Base-by-base conservation (phyloP, 2,888 invertebrate genomes). In the Hypercompe scribonia region DNA sequence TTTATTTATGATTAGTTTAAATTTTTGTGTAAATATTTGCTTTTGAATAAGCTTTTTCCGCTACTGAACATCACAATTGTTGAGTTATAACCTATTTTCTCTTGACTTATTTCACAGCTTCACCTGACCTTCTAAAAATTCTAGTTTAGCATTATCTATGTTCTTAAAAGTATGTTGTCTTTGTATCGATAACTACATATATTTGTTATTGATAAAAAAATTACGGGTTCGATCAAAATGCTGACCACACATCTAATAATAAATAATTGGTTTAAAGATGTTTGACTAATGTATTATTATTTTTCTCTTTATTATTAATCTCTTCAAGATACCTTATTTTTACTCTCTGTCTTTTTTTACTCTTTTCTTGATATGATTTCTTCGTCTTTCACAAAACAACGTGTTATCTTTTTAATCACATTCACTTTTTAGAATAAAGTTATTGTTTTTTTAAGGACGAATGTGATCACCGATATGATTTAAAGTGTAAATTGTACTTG, bases 381-480 rank as follows among this genome's bases (percentile, higher is more conserved):
- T 28, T 58, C 42, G 10, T 39, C 28, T 39, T 65, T 65, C 65
- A 28, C n/a, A 68, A 36, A 36, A 13, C 54, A 36, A 24, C 33
- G 54, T 67, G 24, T 10, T 36, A 31, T 63, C 67, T 65, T 69
- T 65, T 74, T 42, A 33, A 54, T 71, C 71, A 71, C 74, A 74
- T 66, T 70, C 67, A 70, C 66, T 28, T 64, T 67, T 75, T 72
- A 72, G 72, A 67, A 65, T 78, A 77, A 66, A 33, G 73, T 79
- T 73, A 15, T 21, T 46, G 21, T 78, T 79, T 82, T 78, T 73
- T 83, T 87, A 88, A 89, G 93, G 94, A 94, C 94, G 94, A 94
- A 89, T 86, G 86, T 90, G 90, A 91, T 93, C 94, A 94, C 94
- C 94, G 94, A 93, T 81, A 93, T 80, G 79, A 80, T 87, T 86